Evolutionary conservation across 2,888 invertebrate genomes (phyloP), one percentile per base, ranked within the genome.

Genomic region (Cryptus viduatorius): DNA sequence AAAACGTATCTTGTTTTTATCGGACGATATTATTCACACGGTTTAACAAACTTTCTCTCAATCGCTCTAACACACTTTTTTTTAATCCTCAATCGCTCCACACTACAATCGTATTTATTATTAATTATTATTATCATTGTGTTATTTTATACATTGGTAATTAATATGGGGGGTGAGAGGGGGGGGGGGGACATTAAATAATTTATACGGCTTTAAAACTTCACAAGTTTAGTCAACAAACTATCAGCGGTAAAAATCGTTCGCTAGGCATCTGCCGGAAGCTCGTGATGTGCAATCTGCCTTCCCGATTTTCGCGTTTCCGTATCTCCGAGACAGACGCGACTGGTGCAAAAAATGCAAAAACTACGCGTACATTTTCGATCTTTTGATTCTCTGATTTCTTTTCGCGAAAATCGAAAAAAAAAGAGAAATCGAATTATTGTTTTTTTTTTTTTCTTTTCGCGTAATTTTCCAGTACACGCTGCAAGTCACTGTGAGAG

Each of bases 181-280:
- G n/a, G 59, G 29, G 24, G 56, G 56, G 56, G 53, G 75, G 69
- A 77, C 78, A 81, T 68, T 81, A 77, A 84, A 86, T 87, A 86
- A 87, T 83, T 87, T 85, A 86, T 82, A 73, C 65, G 72, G 82
- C 84, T 81, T 86, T 76, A 88, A 83, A 88, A 88, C 86, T 86
- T 79, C 77, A 83, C 87, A 81, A 86, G 82, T 86, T 86, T 87
- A 86, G 87, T 88, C 88, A 88, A 86, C 68, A 80, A 86, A 82
- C 73, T 86, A 82, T 92, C 89, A 92, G 90, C 91, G 90, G 89
- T 93, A 93, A 93, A 85, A 82, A 61, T 71, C 69, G 59, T 61
- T 61, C 59, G 59, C 90, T 91, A 91, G 91, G 90, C 90, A 91
- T 89, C 88, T 68, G 65, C 75, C 85, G 79, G 84, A 88, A 87